These are phyloP conservation scores for Cephalopterus ornatus DNA, from an alignment of 2,113 vertebrate genomes.

Conservation along the genomic window DNA sequence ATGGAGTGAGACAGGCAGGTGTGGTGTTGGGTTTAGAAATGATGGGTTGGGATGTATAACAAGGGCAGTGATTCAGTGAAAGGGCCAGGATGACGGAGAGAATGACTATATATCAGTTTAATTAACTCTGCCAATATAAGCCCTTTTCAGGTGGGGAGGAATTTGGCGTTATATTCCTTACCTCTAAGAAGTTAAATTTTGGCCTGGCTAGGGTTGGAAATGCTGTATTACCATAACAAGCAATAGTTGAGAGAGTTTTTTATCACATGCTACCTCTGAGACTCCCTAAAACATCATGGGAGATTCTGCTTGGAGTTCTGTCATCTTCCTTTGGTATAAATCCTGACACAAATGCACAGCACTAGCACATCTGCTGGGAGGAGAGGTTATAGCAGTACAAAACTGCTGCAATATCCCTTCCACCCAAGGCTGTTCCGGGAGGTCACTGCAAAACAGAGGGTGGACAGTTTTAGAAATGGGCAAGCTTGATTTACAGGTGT, in stretches of 20 bases:
- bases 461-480: not conserved
- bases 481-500: not conserved
- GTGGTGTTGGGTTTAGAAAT: not conserved
- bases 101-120: not conserved
- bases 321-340: constrained; percentile 23
- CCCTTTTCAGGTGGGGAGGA: not conserved
- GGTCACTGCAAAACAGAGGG: not conserved
- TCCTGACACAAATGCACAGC: not conserved
- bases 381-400: not conserved
- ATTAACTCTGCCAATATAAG: not conserved
- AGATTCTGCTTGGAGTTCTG: not conserved
- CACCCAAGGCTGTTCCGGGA: not conserved
- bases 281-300: not conserved
- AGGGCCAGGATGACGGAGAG: not conserved
- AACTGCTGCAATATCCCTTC: not conserved
- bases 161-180: not conserved
- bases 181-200: not conserved
- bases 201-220: not conserved
- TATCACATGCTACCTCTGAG: not conserved
- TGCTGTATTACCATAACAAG: not conserved
- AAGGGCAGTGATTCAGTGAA: not conserved
- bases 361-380: not conserved
- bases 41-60: not conserved
- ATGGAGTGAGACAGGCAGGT: not conserved
- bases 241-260: not conserved